Percentiles rank a stretch among this genome's conserved stretches.
Evolutionary conservation across 2,888 invertebrate genomes (phyloP).

Genomic region (Drosophila formosana): DNA sequence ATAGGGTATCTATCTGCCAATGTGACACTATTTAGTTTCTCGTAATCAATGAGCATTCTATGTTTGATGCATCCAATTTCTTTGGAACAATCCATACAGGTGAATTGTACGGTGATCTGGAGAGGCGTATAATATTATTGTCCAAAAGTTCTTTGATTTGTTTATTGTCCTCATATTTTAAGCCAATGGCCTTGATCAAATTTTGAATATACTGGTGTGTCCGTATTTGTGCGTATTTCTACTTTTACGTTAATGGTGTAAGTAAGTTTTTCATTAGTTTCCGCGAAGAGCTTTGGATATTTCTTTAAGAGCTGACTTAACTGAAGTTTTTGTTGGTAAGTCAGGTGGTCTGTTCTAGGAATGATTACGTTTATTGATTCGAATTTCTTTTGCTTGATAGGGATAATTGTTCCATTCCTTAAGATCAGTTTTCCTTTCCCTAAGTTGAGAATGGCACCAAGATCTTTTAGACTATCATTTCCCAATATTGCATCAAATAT

Average conservation of each 20-base stretch:
- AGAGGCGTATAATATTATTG: not conserved
- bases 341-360: no score
- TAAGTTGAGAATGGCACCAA: no score
- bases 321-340: no score
- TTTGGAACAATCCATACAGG: not conserved
- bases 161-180: not conserved
- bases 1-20: no score
- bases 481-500: no score
- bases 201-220: slow-evolving; percentile 6
- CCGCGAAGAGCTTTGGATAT: no score
- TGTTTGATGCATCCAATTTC: slow-evolving; percentile 3
- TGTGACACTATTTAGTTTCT: slow-evolving; percentile 3
- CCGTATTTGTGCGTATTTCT: not conserved
- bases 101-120: slow-evolving; percentile 1
- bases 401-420: no score
- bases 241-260: not conserved
- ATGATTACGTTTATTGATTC: no score
- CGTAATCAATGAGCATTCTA: slow-evolving; percentile 6
- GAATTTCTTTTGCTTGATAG: no score
- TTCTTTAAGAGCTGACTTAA: no score
- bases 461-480: no score
- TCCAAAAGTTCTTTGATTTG: not conserved
- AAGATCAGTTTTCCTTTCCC: no score
- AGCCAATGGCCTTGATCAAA: not conserved
- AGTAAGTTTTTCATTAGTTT: not conserved